A percentile compares a stretch with the other conserved stretches of the same genome.
Conservation (phyloP, 2,797 vertebrate genomes). For the Rhinophrynus dorsalis region DNA sequence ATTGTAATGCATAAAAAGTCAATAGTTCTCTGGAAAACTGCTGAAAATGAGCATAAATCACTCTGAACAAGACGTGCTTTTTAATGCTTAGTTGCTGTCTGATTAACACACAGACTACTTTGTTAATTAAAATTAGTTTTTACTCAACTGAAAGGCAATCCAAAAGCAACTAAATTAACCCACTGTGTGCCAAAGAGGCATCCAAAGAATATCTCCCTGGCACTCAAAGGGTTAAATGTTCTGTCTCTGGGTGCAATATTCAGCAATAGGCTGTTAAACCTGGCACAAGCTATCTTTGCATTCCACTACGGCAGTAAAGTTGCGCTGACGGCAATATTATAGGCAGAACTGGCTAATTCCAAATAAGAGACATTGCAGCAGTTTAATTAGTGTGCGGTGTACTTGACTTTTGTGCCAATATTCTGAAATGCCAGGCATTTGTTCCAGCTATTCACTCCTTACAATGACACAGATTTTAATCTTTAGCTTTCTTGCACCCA, state of each 20-base stretch:
- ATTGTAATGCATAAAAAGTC: conserved; percentile 26
- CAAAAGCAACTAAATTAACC: conserved; percentile 30
- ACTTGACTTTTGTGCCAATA: conserved; percentile 3
- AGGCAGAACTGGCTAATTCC: conserved; percentile 10
- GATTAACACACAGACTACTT: conserved; percentile 40
- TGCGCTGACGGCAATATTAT: not conserved
- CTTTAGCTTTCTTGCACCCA: not conserved
- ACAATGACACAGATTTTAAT: not conserved
- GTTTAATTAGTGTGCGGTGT: conserved; percentile 22
- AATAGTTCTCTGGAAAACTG: conserved; percentile 36
- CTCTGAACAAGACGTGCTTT: conserved; percentile 33
- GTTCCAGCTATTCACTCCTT: not conserved
- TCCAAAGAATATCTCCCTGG: too few species aligned
- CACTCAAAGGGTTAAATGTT: too few species aligned
- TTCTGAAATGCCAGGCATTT: not conserved
- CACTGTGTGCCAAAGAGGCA: too few species aligned
- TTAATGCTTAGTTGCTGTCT: conserved; percentile 35
- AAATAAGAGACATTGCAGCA: not conserved
- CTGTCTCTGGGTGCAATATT: conserved; percentile 20
- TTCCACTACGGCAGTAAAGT: not conserved
- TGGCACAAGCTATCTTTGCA: not conserved
- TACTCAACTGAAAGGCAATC: conserved; percentile 31
- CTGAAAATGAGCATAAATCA: conserved; percentile 39
- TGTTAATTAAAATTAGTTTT: conserved; percentile 48
- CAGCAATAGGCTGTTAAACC: conserved; percentile 24